phyloP scores from a whole-genome alignment of 2,888 invertebrate species.

The Phyto melanocephala region DNA sequence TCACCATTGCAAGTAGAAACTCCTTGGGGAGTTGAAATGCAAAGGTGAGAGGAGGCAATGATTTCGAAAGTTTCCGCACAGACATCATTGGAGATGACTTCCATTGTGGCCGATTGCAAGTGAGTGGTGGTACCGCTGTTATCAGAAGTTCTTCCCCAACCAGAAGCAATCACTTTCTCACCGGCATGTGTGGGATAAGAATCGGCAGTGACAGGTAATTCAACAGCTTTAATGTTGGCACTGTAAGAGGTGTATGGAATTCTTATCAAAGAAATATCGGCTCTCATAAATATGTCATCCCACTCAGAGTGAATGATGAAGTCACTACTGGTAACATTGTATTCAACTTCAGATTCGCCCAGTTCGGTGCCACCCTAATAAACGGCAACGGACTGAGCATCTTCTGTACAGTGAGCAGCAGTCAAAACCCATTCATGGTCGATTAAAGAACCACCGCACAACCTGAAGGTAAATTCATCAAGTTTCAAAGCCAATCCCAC shows the following conservation, averaged over 20 bases:
- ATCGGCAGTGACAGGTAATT: constrained; percentile 62
- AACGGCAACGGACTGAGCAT: constrained; percentile 64
- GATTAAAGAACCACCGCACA: constrained; percentile 75
- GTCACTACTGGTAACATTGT: constrained; percentile 51
- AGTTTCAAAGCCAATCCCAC: too few species aligned
- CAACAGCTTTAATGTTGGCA: constrained; percentile 63
- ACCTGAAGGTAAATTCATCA: constrained; percentile 66
- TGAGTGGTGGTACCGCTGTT: constrained; percentile 67
- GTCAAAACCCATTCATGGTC: constrained; percentile 72
- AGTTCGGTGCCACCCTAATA: constrained; percentile 68
- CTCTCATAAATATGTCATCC: constrained; percentile 59
- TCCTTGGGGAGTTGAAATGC: constrained; percentile 75
- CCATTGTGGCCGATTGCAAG: constrained; percentile 73
- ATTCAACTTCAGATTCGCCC: constrained; percentile 63
- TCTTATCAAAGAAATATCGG: constrained; percentile 73
- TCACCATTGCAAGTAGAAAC: constrained; percentile 77
- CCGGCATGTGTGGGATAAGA: constrained; percentile 64
- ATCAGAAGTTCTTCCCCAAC: constrained; percentile 69
- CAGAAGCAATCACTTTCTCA: constrained; percentile 67
- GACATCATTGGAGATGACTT: constrained; percentile 60
- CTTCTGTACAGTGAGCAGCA: constrained; percentile 74
- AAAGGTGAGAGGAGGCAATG: constrained; percentile 70
- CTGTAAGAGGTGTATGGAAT: constrained; percentile 63
- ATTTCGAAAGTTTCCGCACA: constrained; percentile 69
- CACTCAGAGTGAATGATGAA: constrained; percentile 68